Conservation (phyloP, 2,888 invertebrate genomes). For the Crioceris asparagi region DNA sequence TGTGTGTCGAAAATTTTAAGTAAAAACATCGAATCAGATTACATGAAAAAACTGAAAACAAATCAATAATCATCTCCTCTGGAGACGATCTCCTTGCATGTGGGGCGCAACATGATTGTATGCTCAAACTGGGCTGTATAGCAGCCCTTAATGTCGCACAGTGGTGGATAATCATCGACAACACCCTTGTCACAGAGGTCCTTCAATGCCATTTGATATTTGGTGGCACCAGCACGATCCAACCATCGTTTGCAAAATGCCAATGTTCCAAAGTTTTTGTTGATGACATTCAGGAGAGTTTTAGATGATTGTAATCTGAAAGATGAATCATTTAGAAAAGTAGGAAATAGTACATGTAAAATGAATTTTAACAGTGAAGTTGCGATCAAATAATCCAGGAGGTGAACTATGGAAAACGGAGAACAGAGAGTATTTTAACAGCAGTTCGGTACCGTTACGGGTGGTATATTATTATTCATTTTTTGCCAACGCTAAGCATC, state of each 20-base stretch:
- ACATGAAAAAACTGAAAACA: slow-evolving; percentile 8
- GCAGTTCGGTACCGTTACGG: no score
- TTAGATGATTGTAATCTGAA: slow-evolving; percentile 83
- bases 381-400: no score
- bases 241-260: slow-evolving; percentile 99
- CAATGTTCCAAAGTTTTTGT: slow-evolving; percentile 93
- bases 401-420: no score
- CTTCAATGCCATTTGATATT: slow-evolving; percentile 97
- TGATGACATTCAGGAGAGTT: slow-evolving; percentile 80
- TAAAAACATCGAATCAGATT: slow-evolving; percentile 7
- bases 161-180: slow-evolving; percentile 96
- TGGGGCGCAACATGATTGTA: slow-evolving; percentile 92
- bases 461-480: no score
- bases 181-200: slow-evolving; percentile 96
- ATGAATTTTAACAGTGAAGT: no score
- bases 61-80: slow-evolving; percentile 89
- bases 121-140: slow-evolving; percentile 99
- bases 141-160: slow-evolving; percentile 93
- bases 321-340: slow-evolving; percentile 17
- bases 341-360: no score
- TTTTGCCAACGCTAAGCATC: no score
- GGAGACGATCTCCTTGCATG: slow-evolving; percentile 96
- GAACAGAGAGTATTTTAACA: no score
- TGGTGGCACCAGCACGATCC: slow-evolving; percentile 91
- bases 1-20: slow-evolving; percentile 7